phyloP scores from a whole-genome alignment of 2,113 vertebrate genomes.

The Brachypodius melanocephalos region DNA sequence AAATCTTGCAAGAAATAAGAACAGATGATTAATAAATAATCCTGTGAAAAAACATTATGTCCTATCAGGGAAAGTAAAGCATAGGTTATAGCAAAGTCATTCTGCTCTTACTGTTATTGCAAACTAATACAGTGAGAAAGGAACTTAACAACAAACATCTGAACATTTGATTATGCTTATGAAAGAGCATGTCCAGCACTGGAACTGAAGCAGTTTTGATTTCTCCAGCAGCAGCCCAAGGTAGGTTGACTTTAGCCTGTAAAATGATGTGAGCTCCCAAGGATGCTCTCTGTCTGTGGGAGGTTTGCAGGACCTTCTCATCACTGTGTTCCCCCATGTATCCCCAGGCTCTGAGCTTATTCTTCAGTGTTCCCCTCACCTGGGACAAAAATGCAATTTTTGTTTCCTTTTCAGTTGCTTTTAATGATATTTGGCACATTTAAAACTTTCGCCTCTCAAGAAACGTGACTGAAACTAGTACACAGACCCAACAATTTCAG shows the following conservation, averaged over 20 bases:
- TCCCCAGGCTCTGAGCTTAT: background rate
- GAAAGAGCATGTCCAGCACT: background rate
- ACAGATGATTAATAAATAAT: background rate
- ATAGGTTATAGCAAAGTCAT: fast-evolving
- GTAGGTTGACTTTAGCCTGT: background rate
- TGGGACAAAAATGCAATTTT: background rate
- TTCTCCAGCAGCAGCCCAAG: background rate
- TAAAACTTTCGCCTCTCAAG: background rate
- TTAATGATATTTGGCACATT: background rate
- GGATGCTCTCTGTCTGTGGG: background rate
- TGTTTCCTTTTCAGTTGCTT: background rate
- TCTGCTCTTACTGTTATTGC: background rate
- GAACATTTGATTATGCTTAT: background rate
- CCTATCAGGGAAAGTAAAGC: background rate
- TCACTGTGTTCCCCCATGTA: fast-evolving
- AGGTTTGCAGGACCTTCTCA: background rate
- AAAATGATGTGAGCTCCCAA: background rate
- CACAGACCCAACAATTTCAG: fast-evolving
- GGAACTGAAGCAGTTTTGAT: background rate
- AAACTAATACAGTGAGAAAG: background rate
- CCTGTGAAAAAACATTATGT: background rate
- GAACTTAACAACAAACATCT: background rate
- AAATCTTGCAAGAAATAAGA: background rate
- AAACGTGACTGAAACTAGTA: background rate
- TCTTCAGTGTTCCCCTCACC: background rate